phyloP scores from a whole-genome alignment of 2,888 invertebrate genomes.

The Cecidostiba fungosa region DNA sequence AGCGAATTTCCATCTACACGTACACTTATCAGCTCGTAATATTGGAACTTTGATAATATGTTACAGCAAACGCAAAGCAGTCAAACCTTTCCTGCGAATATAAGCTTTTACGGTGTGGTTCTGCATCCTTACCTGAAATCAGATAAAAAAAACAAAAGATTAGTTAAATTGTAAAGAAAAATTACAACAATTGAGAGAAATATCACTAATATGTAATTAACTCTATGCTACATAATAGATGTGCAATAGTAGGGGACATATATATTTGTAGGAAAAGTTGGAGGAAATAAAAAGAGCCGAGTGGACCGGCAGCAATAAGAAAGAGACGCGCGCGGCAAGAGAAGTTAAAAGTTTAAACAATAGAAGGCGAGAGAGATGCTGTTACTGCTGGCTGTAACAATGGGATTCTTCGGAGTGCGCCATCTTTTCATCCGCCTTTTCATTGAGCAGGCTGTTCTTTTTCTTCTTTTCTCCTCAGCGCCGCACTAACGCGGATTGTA shows the following conservation, averaged over 20 bases:
- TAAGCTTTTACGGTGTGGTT: not conserved
- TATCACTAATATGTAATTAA: too few species aligned
- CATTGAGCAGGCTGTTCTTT: not conserved
- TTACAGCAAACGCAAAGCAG: too few species aligned
- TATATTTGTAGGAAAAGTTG: not conserved
- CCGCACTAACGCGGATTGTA: too few species aligned
- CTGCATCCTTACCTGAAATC: conserved; percentile 37
- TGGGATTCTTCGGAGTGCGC: conserved; percentile 32
- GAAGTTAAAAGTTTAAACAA: conserved; percentile 54
- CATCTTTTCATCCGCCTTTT: conserved; percentile 23
- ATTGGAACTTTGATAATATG: too few species aligned
- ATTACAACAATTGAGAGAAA: too few species aligned
- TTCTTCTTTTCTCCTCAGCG: not conserved
- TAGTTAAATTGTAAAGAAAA: conserved; percentile 21
- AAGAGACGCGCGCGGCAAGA: not conserved
- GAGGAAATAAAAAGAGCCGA: not conserved
- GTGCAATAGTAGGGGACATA: too few species aligned
- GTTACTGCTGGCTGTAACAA: conserved; percentile 37
- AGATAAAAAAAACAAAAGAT: conserved; percentile 25
- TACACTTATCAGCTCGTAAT: conserved; percentile 35
- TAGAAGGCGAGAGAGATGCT: conserved; percentile 22
- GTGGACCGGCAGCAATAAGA: not conserved
- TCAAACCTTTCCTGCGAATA: too few species aligned
- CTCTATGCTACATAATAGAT: too few species aligned
- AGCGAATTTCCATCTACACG: too few species aligned